Base-by-base conservation (phyloP, 2,113 vertebrate species). In the Aldabrachelys gigantea region DNA sequence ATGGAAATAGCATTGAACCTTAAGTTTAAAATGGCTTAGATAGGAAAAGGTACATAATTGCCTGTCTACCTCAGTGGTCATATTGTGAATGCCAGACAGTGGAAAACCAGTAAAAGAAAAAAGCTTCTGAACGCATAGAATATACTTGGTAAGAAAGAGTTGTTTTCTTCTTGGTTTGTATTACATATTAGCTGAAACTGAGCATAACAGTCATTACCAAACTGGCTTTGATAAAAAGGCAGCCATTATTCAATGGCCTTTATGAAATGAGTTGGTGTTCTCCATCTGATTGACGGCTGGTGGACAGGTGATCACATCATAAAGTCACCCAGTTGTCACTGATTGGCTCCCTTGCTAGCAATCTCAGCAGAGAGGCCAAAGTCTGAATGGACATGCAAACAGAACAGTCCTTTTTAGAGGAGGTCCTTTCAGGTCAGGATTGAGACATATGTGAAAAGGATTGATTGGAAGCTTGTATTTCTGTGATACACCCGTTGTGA, bases 11-110 rank as follows among this genome's bases (percentile, higher is more conserved):
- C 84, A 52, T 96, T 96, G 89, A 2, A 50, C 84, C 91, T 94
- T 80, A 69, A 90, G 85, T 92, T 98, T 95, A 92, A 95, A 98
- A 91, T 56, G 62, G 80, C 84, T 93, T 95, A 97, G 97, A 96
- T 94, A 97, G 97, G 92, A 97, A 97, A 96, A 62, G 82, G 96
- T 96, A 94, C 97, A 97, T 97, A 96, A 88, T 89, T 92, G 75
- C 94, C 62, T 92, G 96, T 96, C 95, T 94, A 97, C 96, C 96
- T 93, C 92, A 95, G 94, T 0, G 90, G 93, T 88, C 84, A 11
- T 91, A 96, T 89, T 97, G 92, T 94, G 98, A 96, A 94, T 98
- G 95, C 89, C 96, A 97, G 92, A 97, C 93, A 95, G 93, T 97
- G 97, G 96, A 97, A 98, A 98, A 97, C 50, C 87, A 95, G 87